phyloP scores from a whole-genome alignment of 2,888 invertebrate genomes.

The Papilio demoleus region DNA sequence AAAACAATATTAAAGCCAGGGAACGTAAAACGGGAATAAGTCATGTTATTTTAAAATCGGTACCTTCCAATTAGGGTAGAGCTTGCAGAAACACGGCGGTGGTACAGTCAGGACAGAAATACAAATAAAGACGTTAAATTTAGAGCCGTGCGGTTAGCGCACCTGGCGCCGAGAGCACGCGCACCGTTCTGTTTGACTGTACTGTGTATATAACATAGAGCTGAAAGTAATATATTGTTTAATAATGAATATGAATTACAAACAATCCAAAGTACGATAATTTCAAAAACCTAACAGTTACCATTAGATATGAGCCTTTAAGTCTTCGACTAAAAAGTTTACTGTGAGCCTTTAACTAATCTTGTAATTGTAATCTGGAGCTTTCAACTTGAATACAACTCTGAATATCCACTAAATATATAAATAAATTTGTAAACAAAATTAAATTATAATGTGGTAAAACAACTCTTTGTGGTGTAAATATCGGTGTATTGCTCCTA shows the following conservation, averaged over 20 bases:
- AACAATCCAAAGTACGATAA: too few relatives aligned
- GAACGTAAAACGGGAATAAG: conserved; percentile 55
- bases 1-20: conserved; percentile 47
- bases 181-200: conserved; percentile 65
- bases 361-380: too few relatives aligned
- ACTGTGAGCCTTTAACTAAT: too few relatives aligned
- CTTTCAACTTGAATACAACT: too few relatives aligned
- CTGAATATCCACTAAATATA: too few relatives aligned
- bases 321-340: too few relatives aligned
- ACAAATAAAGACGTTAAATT: conserved; percentile 83
- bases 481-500: conserved; percentile 58
- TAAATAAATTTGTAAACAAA: too few relatives aligned
- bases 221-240: too few relatives aligned
- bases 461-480: conserved; percentile 51
- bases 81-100: conserved; percentile 53
- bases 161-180: conserved; percentile 73
- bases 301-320: too few relatives aligned
- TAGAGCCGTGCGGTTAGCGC: conserved; percentile 78
- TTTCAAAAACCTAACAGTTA: too few relatives aligned
- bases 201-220: conserved; percentile 60
- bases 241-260: too few relatives aligned
- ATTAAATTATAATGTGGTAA: too few relatives aligned
- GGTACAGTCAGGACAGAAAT: conserved; percentile 73
- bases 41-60: conserved; percentile 66
- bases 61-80: conserved; percentile 65